Evolutionary conservation across 2,797 vertebrate species (phyloP), one percentile per base, ranked within the genome.

Genomic region (Danio albolineatus): DNA sequence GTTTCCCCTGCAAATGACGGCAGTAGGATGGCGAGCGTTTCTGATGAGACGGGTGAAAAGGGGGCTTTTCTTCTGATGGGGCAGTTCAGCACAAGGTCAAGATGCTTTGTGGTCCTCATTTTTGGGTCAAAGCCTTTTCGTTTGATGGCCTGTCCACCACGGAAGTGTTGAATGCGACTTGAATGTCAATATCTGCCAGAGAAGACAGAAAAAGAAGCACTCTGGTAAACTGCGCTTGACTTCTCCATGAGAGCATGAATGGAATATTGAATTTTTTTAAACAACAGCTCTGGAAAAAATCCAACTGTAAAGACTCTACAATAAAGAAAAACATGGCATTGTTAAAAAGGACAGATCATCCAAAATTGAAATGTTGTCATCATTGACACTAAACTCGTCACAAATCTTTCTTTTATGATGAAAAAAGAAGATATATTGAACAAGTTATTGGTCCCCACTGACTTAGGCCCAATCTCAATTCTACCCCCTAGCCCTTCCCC

Each of bases 41-140:
- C 39, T 69, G 75, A 81, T 83, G 77, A 67, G 75, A 57, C 13
- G 10, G 43, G 66, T 74, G 78, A 79, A 56, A 48, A 7, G 49
- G 64, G 67, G 41, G 59, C 69, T 56, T 73, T 73, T 7, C 41
- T 46, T 38, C 16, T 73, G 57, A 79, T 72, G 49, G 19, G 67
- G 6, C 48, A 44, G 48, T 79, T 79, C 69, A 56, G 59, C 48
- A 2, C 41, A 38, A 64, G 78, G 69, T 79, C 69, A 73, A 59
- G 69, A 73, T 39, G 60, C 59, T 48, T 73, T 64, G 69, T 73
- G 69, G 48, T 65, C 21, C 17, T 82, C 61, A 64, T 75, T 64
- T 77, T 67, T 62, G 41, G 73, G 73, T 82, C 82, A 81, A 48
- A 82, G 38, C 78, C 74, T 51, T 72, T 79, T 78, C 48, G 70